Percentiles rank a stretch among this genome's conserved stretches.
phyloP scores from a whole-genome alignment of 1,140 invertebrate genomes.

The Danaus melanippus region DNA sequence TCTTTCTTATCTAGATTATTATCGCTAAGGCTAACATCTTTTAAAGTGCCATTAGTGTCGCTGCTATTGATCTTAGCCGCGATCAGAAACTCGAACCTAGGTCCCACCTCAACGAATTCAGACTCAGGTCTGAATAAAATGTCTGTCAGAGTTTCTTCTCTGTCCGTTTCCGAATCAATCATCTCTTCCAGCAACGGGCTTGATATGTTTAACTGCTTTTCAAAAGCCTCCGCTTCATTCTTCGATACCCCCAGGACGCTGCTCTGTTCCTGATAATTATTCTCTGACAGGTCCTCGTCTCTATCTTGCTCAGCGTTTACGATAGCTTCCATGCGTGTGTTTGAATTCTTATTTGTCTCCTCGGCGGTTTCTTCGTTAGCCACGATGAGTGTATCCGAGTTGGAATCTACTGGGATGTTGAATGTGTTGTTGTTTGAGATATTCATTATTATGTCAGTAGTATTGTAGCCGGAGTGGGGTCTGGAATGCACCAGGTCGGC shows the following conservation, averaged over 20 bases:
- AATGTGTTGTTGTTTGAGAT: slow-evolving; percentile 43
- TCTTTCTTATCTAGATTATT: slow-evolving; percentile 37
- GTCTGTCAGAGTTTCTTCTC: slow-evolving; percentile 60
- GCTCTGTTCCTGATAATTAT: slow-evolving; percentile 41
- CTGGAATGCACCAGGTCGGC: slow-evolving; percentile 48
- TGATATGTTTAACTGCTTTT: slow-evolving; percentile 63
- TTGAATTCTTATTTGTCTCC: slow-evolving; percentile 45
- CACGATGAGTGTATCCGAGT: slow-evolving; percentile 58
- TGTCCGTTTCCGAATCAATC: slow-evolving; percentile 59
- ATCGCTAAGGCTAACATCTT: slow-evolving; percentile 30
- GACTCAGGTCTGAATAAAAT: slow-evolving; percentile 49
- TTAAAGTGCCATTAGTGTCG: slow-evolving; percentile 29
- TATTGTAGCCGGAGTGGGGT: slow-evolving; percentile 43
- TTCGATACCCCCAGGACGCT: slow-evolving; percentile 37
- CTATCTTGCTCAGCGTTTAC: slow-evolving; percentile 55
- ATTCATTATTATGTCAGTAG: slow-evolving; percentile 41
- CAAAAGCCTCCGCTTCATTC: slow-evolving; percentile 39
- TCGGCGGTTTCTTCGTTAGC: slow-evolving; percentile 46
- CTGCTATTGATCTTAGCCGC: slow-evolving; percentile 47
- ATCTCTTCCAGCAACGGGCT: slow-evolving; percentile 54
- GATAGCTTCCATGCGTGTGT: slow-evolving; percentile 49
- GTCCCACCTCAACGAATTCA: slow-evolving; percentile 39
- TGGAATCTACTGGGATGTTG: slow-evolving; percentile 52
- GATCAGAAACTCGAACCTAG: slow-evolving; percentile 57
- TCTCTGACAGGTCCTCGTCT: slow-evolving; percentile 48